Conservation (phyloP, 1,140 invertebrate species). For the Lerema accius region DNA sequence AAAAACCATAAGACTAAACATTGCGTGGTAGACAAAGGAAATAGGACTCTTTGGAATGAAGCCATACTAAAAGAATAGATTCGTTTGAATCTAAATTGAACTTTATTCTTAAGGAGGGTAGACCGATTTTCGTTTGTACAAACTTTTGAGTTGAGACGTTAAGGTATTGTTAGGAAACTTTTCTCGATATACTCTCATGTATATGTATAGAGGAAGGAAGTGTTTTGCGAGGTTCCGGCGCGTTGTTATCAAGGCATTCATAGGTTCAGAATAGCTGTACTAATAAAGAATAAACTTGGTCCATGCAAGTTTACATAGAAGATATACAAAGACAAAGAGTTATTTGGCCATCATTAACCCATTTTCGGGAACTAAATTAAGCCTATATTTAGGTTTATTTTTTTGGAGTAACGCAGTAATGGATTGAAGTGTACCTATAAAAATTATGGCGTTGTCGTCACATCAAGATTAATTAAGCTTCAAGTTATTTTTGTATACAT, state of each 20-base stretch:
- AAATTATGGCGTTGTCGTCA: too few species aligned
- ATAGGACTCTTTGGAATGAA: constrained; percentile 6
- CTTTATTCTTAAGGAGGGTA: not conserved
- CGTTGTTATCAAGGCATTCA: constrained; percentile 21
- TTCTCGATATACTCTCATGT: not conserved
- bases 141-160: constrained; percentile 3
- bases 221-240: constrained; percentile 23
- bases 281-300: not conserved
- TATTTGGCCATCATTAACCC: too few species aligned
- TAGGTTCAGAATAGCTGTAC: constrained; percentile 1
- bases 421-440: too few species aligned
- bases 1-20: constrained; percentile 2
- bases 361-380: too few species aligned
- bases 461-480: too few species aligned
- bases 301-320: too few species aligned
- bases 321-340: too few species aligned
- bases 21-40: not conserved
- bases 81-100: not conserved
- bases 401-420: too few species aligned
- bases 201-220: constrained; percentile 18
- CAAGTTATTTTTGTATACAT: too few species aligned
- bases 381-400: too few species aligned
- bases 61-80: not conserved
- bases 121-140: not conserved
- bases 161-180: not conserved